These are phyloP conservation scores for Fissipunctia ypsillon DNA, from an alignment of 2,888 invertebrate genomes.

Conservation along the genomic window DNA sequence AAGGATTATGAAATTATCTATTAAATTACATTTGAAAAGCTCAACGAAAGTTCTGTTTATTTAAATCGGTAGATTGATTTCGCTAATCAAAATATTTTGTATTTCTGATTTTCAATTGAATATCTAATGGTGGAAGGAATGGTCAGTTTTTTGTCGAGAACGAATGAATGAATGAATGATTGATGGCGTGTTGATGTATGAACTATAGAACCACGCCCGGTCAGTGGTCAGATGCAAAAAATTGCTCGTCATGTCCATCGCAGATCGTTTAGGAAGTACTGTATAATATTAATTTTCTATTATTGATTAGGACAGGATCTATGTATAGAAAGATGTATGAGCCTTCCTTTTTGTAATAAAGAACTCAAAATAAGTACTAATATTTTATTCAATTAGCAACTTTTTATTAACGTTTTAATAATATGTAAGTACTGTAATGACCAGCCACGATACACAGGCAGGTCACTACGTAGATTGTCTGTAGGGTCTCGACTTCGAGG, in stretches of 20 bases:
- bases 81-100: slow-evolving; percentile 32
- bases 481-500: too few species aligned
- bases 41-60: slow-evolving; percentile 17
- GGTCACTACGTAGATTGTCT: too few species aligned
- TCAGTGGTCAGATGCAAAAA: slow-evolving; percentile 45
- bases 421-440: too few species aligned
- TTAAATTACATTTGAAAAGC: not conserved
- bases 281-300: slow-evolving; percentile 27
- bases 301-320: slow-evolving; percentile 42
- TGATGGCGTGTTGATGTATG: slow-evolving; percentile 48
- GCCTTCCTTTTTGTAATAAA: not conserved
- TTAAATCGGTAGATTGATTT: slow-evolving; percentile 9
- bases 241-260: slow-evolving; percentile 41
- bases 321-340: slow-evolving; percentile 8
- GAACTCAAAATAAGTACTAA: too few species aligned
- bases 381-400: not conserved
- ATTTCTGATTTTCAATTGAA: slow-evolving; percentile 31
- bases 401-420: too few species aligned
- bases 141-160: slow-evolving; percentile 30
- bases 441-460: too few species aligned
- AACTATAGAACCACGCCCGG: slow-evolving; percentile 28
- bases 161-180: slow-evolving; percentile 43
- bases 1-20: slow-evolving; percentile 23
- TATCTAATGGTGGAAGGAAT: slow-evolving; percentile 18
- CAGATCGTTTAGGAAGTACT: slow-evolving; percentile 14